Base-by-base conservation (phyloP, 2,797 vertebrate genomes). In the Melanogrammus aeglefinus region DNA sequence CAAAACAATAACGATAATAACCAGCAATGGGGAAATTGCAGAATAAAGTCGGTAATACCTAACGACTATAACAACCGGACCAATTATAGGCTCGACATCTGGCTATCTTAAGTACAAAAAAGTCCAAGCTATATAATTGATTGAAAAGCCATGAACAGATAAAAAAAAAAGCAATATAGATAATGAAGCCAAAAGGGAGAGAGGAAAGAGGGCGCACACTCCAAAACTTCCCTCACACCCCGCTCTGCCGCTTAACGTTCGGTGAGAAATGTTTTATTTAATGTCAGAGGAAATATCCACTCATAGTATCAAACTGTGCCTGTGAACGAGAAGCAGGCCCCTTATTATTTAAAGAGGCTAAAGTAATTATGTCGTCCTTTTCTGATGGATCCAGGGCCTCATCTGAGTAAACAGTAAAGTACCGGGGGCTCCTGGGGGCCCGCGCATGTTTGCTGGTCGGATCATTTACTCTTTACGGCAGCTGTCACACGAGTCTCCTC, bases 291-390 rank as follows among this genome's bases (percentile, higher is more conserved):
- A 86, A 86, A 85, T 89, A 27, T 69, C 63, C 63, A 83, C 84
- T 78, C 73, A 78, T 83, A 80, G 77, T 83, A 83, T 79, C 75
- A 83, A 79, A 79, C 74, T 8, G 24, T 44, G 79, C 82, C 81
- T 89, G 87, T 86, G 87, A 82, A 78, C 83, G 76, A 85, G 82
- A 80, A 78, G 77, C 57, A 72, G 66, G 35, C 31, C 29, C 75
- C 78, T 91, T 85, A 86, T 92, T 93, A 90, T 89, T 90, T 87
- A 81, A 91, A 74, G 79, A 84, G 85, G 51, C 31, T 83, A 84
- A 86, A 88, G 81, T 88, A 87, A 87, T 69, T 69, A 18, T 69
- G 12, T 69, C n/a, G 13, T 69, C 85, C 85, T 85, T 39, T 70
- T 71, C 78, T 86, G 83, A 90, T 89, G 87, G 83, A 89, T 88